Percentiles rank a stretch among this genome's conserved stretches.
phyloP scores from a whole-genome alignment of 2,113 vertebrate genomes.

The Paradoxurus hermaphroditus region DNA sequence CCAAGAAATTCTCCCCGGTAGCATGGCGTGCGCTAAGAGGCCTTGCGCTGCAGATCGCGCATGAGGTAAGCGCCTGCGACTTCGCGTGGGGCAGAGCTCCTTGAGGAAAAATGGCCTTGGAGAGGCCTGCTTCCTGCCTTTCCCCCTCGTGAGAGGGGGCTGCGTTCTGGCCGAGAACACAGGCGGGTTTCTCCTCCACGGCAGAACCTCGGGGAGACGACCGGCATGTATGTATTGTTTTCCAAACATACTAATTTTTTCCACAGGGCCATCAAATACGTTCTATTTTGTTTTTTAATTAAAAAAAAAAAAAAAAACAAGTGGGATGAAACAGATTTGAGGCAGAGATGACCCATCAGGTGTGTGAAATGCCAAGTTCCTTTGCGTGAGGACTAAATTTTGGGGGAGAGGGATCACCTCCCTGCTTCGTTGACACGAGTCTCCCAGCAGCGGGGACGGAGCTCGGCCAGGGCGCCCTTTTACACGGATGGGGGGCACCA shows the following conservation, averaged over 20 bases:
- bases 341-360: not conserved
- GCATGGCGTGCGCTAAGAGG: not conserved
- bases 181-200: constrained; percentile 36
- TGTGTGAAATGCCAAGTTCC: not conserved
- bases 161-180: constrained; percentile 60
- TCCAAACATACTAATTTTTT: not conserved
- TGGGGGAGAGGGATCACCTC: not conserved
- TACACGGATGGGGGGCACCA: not conserved
- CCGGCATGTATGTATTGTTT: constrained; percentile 30
- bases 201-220: constrained; percentile 44
- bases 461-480: not conserved
- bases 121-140: constrained; percentile 44
- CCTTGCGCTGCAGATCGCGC: not conserved
- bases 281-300: not conserved
- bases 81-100: constrained; percentile 43
- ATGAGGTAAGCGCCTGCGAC: not conserved
- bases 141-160: not conserved
- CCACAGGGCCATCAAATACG: not conserved
- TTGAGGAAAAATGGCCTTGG: constrained; percentile 1
- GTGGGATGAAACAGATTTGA: not conserved
- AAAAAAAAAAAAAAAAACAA: too few species aligned
- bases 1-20: not conserved
- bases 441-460: not conserved
- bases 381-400: not conserved
- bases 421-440: not conserved